A percentile compares a stretch with the other conserved stretches of the same genome.
phyloP scores from a whole-genome alignment of 2,797 vertebrate genomes.

The Amphiprion clarkii region DNA sequence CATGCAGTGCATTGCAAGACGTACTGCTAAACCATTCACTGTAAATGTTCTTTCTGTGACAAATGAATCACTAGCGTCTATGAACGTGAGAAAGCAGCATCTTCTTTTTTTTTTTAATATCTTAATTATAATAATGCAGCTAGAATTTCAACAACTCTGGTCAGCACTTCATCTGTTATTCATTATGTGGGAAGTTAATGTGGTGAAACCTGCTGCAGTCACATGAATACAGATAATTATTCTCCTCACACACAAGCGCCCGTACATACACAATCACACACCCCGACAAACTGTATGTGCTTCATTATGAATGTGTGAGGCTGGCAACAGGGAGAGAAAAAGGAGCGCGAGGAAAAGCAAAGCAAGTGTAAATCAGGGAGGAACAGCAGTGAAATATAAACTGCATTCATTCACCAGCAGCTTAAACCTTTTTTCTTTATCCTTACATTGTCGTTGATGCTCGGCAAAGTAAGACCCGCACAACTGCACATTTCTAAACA shows the following conservation, averaged over 20 bases:
- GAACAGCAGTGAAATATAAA: conserved; percentile 3
- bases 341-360: conserved; percentile 8
- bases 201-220: conserved; percentile 43
- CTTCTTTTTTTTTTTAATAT: not conserved
- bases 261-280: conserved; percentile 10
- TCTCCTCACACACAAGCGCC: conserved; percentile 29
- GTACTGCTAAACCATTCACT: conserved; percentile 1
- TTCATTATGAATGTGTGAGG: conserved; percentile 35
- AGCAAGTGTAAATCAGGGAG: not conserved
- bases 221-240: conserved; percentile 47
- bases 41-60: not conserved
- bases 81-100: not conserved
- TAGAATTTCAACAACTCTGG: conserved; percentile 17
- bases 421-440: not conserved
- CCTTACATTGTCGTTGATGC: not conserved
- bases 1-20: not conserved
- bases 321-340: not conserved
- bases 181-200: conserved; percentile 46
- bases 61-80: not conserved
- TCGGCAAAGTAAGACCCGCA: not conserved
- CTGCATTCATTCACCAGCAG: not conserved
- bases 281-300: not conserved
- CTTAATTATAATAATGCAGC: not conserved
- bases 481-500: not conserved
- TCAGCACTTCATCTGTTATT: conserved; percentile 36